These are phyloP conservation scores for Columba janthina DNA, from an alignment of 2,113 vertebrate species.

Conservation along the genomic window DNA sequence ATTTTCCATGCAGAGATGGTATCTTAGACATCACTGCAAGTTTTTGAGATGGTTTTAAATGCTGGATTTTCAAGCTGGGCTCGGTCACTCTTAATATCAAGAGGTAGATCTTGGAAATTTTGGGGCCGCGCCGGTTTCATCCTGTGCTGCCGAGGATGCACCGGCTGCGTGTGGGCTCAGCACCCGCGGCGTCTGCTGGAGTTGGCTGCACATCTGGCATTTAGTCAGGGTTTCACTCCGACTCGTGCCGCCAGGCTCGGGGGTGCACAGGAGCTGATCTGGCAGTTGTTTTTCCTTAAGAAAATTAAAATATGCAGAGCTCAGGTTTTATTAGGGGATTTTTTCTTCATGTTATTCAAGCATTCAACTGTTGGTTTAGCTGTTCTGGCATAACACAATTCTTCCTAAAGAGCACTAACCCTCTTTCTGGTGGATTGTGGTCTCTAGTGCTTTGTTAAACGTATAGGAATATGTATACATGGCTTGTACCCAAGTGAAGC, in stretches of 20 bases:
- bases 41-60: not conserved
- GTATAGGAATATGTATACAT: not conserved
- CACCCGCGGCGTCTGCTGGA: not conserved
- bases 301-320: not conserved
- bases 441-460: not conserved
- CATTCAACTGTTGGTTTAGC: not conserved
- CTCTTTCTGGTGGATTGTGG: not conserved
- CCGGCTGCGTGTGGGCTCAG: not conserved
- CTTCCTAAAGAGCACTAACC: not conserved
- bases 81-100: not conserved
- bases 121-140: fast-evolving
- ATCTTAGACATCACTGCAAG: not conserved
- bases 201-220: not conserved
- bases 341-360: not conserved
- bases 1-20: not conserved
- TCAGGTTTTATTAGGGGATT: not conserved
- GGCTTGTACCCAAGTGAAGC: not conserved
- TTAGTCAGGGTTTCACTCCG: not conserved
- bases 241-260: not conserved
- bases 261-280: not conserved
- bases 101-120: not conserved
- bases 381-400: not conserved
- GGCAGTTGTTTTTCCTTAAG: not conserved
- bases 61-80: not conserved
- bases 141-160: fast-evolving